Base-by-base conservation (phyloP, 2,113 vertebrate genomes). In the Tenebrosternarchus preto region DNA sequence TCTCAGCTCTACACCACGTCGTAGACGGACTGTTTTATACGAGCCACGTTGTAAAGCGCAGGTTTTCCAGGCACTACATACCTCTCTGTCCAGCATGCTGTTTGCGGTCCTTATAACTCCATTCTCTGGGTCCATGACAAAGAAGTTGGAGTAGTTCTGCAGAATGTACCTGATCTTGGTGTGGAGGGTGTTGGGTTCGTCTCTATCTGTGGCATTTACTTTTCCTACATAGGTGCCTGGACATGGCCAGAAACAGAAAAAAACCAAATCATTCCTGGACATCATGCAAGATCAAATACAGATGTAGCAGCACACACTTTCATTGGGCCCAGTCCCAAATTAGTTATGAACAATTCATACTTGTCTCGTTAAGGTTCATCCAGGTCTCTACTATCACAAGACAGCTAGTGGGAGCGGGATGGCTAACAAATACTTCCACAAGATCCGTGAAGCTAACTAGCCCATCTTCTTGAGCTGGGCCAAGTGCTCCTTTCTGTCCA, bases 51-150 rank as follows among this genome's bases (percentile, higher is more conserved):
- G 43, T 50, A 6, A 36, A 29, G 60, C n/a, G 25, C 9, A 3
- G 25, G 12, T 27, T 67, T 29, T 59, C n/a, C 17, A 25, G 53
- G 16, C n/a, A 36, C 56, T 4, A 9, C 43, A 60, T 82, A 96
- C 95, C 94, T 96, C 95, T 94, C 95, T 94, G 31, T 96, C 94
- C 82, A 95, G 87, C 0, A 81, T 78, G 0, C 85, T 50, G 0
- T 88, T 77, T 5, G 61, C 59, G 0, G 93, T 90, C 71, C 84
- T 66, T 77, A 96, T 86, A 72, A 85, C 78, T 50, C 95, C 95
- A 0, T 88, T 86, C 7, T 87, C 86, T 29, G 86, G 57, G 25
- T 95, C 80, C 1, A 96, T 53, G 17, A 76, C 46, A 84, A 96
- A 96, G 0, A 92, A 39, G 55, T 87, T 22, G 71, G 84, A 2